phyloP scores from a whole-genome alignment of 1,140 invertebrate genomes.

The Thalassaphorura encarpata region DNA sequence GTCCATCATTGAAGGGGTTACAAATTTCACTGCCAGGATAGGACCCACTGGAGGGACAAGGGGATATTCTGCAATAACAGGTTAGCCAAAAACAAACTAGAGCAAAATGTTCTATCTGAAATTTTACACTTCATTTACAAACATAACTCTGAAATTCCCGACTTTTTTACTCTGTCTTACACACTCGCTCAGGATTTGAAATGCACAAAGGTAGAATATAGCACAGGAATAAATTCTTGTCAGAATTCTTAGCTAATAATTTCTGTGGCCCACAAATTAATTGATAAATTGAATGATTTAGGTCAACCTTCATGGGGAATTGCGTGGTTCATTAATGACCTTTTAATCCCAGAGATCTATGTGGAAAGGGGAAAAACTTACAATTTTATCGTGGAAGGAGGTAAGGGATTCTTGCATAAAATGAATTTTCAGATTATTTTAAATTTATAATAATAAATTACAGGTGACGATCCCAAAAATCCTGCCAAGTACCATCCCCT shows the following conservation, averaged over 20 bases:
- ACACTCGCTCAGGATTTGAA: too few species aligned
- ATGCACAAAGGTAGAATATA: too few species aligned
- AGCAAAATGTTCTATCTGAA: too few species aligned
- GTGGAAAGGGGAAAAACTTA: slow-evolving; percentile 82
- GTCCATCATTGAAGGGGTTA: slow-evolving; percentile 48
- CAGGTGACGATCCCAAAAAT: slow-evolving; percentile 42
- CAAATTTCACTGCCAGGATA: slow-evolving; percentile 60
- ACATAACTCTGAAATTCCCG: too few species aligned
- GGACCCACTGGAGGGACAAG: slow-evolving; percentile 69
- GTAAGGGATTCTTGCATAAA: slow-evolving; percentile 36
- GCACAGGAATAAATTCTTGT: too few species aligned
- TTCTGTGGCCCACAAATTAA: neutral
- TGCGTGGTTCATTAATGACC: slow-evolving; percentile 88
- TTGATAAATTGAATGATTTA: slow-evolving; percentile 33
- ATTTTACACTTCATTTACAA: too few species aligned
- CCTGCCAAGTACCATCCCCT: slow-evolving; percentile 76
- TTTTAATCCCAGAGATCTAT: slow-evolving; percentile 77
- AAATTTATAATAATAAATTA: neutral
- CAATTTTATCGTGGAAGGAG: slow-evolving; percentile 74
- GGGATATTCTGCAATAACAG: slow-evolving; percentile 70
- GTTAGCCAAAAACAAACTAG: too few species aligned
- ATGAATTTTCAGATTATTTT: neutral
- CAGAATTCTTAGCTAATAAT: too few species aligned
- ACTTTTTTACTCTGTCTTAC: too few species aligned
- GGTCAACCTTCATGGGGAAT: slow-evolving; percentile 74